Evolutionary conservation across 2,888 invertebrate genomes (phyloP).

Genomic region (Dynastes grantii): DNA sequence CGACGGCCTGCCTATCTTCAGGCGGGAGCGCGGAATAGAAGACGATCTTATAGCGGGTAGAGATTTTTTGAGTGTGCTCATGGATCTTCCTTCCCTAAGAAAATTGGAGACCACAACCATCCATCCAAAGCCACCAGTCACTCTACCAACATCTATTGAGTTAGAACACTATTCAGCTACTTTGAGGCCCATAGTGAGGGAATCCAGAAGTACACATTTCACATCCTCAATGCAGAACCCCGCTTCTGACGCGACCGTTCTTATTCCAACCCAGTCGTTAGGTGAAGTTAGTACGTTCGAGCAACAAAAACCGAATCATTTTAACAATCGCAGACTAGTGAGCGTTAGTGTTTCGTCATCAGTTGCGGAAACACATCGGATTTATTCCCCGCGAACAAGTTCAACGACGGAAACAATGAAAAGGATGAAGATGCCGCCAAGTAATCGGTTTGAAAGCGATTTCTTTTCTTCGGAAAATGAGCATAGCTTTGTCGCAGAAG

Average conservation of each 20-base stretch:
- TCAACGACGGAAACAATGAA: slow-evolving; percentile 37
- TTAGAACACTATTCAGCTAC: slow-evolving; percentile 45
- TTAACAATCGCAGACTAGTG: slow-evolving; percentile 41
- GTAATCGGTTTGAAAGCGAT: slow-evolving; percentile 57
- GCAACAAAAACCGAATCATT: slow-evolving; percentile 46
- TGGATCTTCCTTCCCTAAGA: slow-evolving; percentile 62
- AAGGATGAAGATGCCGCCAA: slow-evolving; percentile 55
- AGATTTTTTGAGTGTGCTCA: slow-evolving; percentile 70
- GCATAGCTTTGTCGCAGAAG: slow-evolving; percentile 72
- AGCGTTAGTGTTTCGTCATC: slow-evolving; percentile 40
- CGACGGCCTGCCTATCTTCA: slow-evolving; percentile 67
- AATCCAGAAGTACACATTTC: slow-evolving; percentile 45
- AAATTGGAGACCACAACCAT: slow-evolving; percentile 54
- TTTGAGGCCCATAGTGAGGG: slow-evolving; percentile 31
- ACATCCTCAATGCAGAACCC: slow-evolving; percentile 5
- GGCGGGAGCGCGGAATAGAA: slow-evolving; percentile 66
- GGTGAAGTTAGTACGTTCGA: slow-evolving; percentile 24
- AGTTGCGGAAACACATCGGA: slow-evolving; percentile 37
- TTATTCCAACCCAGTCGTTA: slow-evolving; percentile 44
- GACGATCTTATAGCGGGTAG: slow-evolving; percentile 71
- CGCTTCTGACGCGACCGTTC: slow-evolving; percentile 15
- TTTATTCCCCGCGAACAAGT: slow-evolving; percentile 27
- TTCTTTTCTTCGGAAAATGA: slow-evolving; percentile 68
- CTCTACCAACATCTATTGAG: slow-evolving; percentile 49
- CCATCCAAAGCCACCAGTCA: slow-evolving; percentile 51